Base-by-base conservation (phyloP, 2,888 invertebrate species). In the Maniola hyperantus region DNA sequence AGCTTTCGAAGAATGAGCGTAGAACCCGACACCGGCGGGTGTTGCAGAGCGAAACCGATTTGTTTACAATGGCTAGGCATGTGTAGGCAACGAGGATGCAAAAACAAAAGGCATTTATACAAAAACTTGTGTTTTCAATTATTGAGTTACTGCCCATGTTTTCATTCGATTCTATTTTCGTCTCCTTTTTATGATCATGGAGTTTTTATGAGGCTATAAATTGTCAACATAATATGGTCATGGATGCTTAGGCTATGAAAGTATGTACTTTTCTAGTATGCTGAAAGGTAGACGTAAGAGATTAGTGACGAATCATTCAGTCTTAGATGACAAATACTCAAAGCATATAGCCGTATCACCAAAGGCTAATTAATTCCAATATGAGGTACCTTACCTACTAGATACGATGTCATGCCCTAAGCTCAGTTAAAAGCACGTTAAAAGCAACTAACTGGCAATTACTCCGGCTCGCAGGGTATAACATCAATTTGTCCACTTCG, bases 401-500 rank as follows among this genome's bases (percentile, higher is more conserved):
- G n/a, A n/a, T n/a, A n/a, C n/a, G n/a, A n/a, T n/a, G n/a, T n/a
- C n/a, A n/a, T n/a, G n/a, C n/a, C n/a, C n/a, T n/a, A 61, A 53
- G 36, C 36, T 34, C 59, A 42, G 62, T 62, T 67, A 58, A 63
- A 61, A 61, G 50, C 13, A 61, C 34, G 62, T 62, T 67, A 58
- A 63, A 61, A 61, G 50, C 13, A 61, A 50, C 61, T 61, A 51
- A 39, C 36, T 61, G 51, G 50, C 59, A 70, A 67, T 70, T 67
- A 70, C 50, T 44, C 59, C 54, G 64, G 55, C 42, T 63, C 33
- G 61, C 67, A 70, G 77, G 80, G 79, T 77, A 26, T 76, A 78
- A 73, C 64, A 67, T 58, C 75, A 79, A 82, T 82, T 82, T 81
- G 82, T 77, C 76, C 50, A 36, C 48, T 61, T 50, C 13, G 13